Evolutionary conservation across 1,140 invertebrate species (phyloP), one percentile per base, ranked within the genome.

Genomic region (Kradibia gibbosae): DNA sequence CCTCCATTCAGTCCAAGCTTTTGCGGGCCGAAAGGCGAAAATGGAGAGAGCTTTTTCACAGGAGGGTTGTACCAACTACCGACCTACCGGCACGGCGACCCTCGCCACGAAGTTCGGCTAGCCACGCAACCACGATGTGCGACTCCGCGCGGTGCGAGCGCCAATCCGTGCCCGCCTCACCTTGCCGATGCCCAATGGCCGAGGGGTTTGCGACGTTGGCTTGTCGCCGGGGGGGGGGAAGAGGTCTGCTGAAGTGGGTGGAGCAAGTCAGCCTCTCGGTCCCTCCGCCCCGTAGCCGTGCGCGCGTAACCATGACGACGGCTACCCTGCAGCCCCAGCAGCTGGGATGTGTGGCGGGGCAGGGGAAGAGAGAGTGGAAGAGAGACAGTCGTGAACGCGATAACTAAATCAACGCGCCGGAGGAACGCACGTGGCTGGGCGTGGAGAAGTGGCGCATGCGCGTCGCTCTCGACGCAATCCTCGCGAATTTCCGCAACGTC

Each of bases 351-450:
- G 60, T 15, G 31, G 20, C 4, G 31, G 67, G 31, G 17, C 0
- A 45, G n/a, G 3, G 10, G 22, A 25, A 45, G 1, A 50, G n/a
- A 13, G 36, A 57, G 22, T 13, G 1, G 31, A 17, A 20, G 60
- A n/a, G n/a, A n/a, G n/a, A n/a, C n/a, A n/a, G n/a, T n/a, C n/a
- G n/a, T n/a, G n/a, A n/a, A n/a, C n/a, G n/a, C n/a, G 34, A 75
- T 60, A 75, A 53, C 25, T 53, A 34, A 36, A 36, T 55, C 34
- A 34, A 55, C 11, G 11, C 25, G 10, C 20, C n/a, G 39, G 57
- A 34, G 10, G 28, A 48, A 60, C n/a, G 42, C 39, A 60, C 25
- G 20, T 42, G 42, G 88, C 87, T 85, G 87, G 89, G 88, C 89
- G 88, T 81, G 87, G 85, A 86, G 88, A 5, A 4, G n/a, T 1